Base-by-base conservation (phyloP, 1,140 invertebrate genomes). In the Drosophila melanica region DNA sequence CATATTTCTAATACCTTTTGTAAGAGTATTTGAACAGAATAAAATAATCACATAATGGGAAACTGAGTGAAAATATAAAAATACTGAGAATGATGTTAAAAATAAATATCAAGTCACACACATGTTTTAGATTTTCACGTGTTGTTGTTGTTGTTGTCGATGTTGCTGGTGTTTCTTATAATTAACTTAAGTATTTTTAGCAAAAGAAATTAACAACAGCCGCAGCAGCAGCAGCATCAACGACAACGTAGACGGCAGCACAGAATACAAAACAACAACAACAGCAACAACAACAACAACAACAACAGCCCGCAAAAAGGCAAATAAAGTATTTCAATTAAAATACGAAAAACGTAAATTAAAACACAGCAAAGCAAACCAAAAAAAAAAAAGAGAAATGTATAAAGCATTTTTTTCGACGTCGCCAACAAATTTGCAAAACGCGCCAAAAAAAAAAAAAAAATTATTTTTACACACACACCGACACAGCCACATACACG, bases 141-240 rank as follows among this genome's bases (percentile, higher is more conserved):
- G 39, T 41, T 55, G 62, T 10, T 33, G 37, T 27, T 37, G 65
- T 2, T 42, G 47, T 12, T 18, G 23, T 39, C 59, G 35, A 30
- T 62, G 50, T 12, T 59, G 73, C 37, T 48, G 59, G 45, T 66
- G 63, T 59, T 72, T 78, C 75, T 87, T 86, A 82, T 89, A 87
- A 87, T 89, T 89, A 87, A 87, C 82, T 87, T 79, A 62, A 75
- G 82, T 87, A 87, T 87, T 87, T 87, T 87, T 87, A 87, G 79
- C 82, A 62, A 59, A 47, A 79, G 16, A 71, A 62, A 65, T 66
- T 69, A 69, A 77, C 67, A 77, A 41, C 55, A 76, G 63, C 54
- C 74, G 59, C 41, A 37, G 10, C 23, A 33, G 37, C 55, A 50
- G 11, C 50, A 35, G n/a, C 48, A 3, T 7, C 50, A 18, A 8